phyloP scores from a whole-genome alignment of 2,113 vertebrate genomes.

The Sebastes fasciatus region DNA sequence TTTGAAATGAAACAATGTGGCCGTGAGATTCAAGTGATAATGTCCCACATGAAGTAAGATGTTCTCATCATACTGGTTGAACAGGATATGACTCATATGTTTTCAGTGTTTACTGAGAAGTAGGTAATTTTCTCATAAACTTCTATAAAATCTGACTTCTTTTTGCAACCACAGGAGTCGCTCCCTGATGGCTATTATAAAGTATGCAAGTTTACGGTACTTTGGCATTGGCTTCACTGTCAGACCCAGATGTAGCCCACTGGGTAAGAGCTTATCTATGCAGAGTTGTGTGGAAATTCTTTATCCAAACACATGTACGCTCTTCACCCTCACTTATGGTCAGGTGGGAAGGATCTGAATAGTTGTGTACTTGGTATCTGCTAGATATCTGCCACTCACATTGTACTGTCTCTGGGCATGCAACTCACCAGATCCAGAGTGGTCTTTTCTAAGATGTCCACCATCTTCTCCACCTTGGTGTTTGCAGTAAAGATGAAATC shows the following conservation, averaged over 20 bases:
- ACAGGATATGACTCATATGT: too few relatives aligned
- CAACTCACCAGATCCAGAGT: constrained; percentile 89
- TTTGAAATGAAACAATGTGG: too few relatives aligned
- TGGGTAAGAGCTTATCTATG: not conserved
- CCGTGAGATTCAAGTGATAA: too few relatives aligned
- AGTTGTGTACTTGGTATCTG: too few relatives aligned
- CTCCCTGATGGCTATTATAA: not conserved
- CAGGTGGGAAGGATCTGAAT: too few relatives aligned
- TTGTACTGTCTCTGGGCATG: not conserved
- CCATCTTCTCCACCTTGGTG: constrained; percentile 90
- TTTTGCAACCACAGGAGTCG: not conserved
- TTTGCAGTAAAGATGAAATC: constrained; percentile 90
- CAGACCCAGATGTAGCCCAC: too few relatives aligned
- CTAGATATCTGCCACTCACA: not conserved
- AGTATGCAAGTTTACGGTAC: not conserved
- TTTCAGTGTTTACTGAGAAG: not conserved
- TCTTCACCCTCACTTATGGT: too few relatives aligned
- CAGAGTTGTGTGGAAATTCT: not conserved
- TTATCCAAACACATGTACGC: too few relatives aligned
- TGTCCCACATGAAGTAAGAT: too few relatives aligned
- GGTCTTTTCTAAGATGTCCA: constrained; percentile 91
- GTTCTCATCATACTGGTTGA: too few relatives aligned
- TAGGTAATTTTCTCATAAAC: not conserved
- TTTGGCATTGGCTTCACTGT: not conserved
- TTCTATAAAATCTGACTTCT: not conserved